These are phyloP conservation scores for Sebastes cheni DNA, from an alignment of 2,797 vertebrate species.

Conservation along the genomic window DNA sequence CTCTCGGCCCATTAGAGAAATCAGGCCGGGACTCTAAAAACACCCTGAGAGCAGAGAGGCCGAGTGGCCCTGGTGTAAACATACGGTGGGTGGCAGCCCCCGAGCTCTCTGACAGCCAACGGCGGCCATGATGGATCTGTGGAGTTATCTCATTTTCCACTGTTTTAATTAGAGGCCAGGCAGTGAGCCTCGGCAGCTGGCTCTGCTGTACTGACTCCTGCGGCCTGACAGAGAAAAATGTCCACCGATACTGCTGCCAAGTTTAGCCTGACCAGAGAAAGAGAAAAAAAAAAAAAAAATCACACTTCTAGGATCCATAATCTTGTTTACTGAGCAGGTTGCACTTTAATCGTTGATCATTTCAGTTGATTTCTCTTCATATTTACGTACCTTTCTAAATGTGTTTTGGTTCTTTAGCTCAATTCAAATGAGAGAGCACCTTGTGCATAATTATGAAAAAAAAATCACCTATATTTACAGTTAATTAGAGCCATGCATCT, in stretches of 20 bases:
- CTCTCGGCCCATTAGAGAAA: slow-evolving; percentile 86
- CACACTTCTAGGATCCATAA: slow-evolving; percentile 82
- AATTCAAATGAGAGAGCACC: slow-evolving; percentile 74
- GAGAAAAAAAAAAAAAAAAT: slow-evolving; percentile 30
- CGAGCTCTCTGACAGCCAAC: slow-evolving; percentile 88
- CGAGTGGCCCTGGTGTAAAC: slow-evolving; percentile 89
- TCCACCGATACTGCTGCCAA: slow-evolving; percentile 85
- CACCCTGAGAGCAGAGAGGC: slow-evolving; percentile 81
- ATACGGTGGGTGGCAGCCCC: slow-evolving; percentile 94
- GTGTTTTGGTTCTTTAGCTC: slow-evolving; percentile 74
- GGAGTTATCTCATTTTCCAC: slow-evolving; percentile 99
- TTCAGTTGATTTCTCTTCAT: slow-evolving; percentile 50
- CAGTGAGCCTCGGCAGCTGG: slow-evolving; percentile 96
- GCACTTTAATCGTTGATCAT: slow-evolving; percentile 74
- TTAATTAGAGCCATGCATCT: slow-evolving; percentile 80
- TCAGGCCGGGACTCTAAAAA: slow-evolving; percentile 86
- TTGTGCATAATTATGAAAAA: slow-evolving; percentile 74
- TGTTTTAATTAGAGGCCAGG: slow-evolving; percentile 99
- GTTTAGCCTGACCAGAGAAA: slow-evolving; percentile 87
- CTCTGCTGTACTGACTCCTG: slow-evolving; percentile 91
- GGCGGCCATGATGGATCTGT: slow-evolving; percentile 95
- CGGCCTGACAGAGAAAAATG: slow-evolving; percentile 97
- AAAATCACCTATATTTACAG: slow-evolving; percentile 77
- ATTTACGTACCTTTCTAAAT: slow-evolving; percentile 65
- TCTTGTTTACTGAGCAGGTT: slow-evolving; percentile 83